A percentile compares a stretch with the other conserved stretches of the same genome.
Evolutionary conservation across 2,888 invertebrate species (phyloP).

Genomic region (Petrophora chlorosata): DNA sequence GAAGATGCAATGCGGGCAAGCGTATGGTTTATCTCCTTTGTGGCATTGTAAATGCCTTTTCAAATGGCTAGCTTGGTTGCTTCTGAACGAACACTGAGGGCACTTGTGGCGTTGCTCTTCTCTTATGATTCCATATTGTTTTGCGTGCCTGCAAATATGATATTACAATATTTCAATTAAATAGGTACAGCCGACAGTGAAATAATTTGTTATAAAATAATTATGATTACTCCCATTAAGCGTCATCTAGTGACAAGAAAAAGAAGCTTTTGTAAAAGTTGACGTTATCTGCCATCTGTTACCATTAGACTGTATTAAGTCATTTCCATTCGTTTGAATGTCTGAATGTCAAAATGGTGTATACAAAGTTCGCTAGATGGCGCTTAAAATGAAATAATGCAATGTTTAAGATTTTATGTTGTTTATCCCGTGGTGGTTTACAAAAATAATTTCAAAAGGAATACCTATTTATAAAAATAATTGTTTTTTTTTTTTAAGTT

Average conservation of each 20-base stretch:
- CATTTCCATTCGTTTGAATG: neutral
- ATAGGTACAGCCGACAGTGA: too few relatives aligned
- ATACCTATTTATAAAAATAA: too few relatives aligned
- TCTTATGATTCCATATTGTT: conserved; percentile 75
- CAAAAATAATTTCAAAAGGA: too few relatives aligned
- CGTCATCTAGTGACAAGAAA: conserved; percentile 37
- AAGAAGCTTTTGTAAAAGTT: neutral
- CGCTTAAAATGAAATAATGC: neutral
- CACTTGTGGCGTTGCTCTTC: conserved; percentile 83
- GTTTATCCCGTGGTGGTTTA: too few relatives aligned
- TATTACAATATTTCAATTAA: neutral
- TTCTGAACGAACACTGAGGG: conserved; percentile 87
- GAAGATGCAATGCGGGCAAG: conserved; percentile 92
- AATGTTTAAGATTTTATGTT: too few relatives aligned
- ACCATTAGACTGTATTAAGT: neutral
- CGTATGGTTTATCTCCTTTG: conserved; percentile 92
- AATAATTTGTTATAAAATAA: neutral
- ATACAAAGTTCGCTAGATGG: neutral
- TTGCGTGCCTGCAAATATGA: conserved; percentile 83
- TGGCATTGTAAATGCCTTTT: conserved; percentile 92
- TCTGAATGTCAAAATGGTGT: neutral
- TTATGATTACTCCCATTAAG: neutral
- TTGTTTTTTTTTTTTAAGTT: too few relatives aligned
- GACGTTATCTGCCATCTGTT: conserved; percentile 41
- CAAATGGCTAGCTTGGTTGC: conserved; percentile 87